Evolutionary conservation across 2,888 invertebrate species (phyloP).

Genomic region (Coronaproctus castanopsis): DNA sequence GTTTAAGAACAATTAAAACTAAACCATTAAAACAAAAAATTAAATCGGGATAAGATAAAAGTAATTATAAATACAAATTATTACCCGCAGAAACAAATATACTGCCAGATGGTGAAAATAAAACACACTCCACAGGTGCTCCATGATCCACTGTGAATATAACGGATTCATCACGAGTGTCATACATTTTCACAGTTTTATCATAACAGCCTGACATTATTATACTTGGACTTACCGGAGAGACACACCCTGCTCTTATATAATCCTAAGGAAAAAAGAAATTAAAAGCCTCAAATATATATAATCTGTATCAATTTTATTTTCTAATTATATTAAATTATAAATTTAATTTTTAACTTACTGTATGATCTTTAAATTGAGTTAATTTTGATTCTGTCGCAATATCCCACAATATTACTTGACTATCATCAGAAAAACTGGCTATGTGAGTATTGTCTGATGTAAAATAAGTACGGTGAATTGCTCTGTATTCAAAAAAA

Average conservation of each 20-base stretch:
- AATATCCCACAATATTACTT: constrained; percentile 76
- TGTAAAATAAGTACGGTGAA: constrained; percentile 65
- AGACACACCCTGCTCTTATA: constrained; percentile 61
- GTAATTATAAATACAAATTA: no score
- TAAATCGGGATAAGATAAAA: no score
- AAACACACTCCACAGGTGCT: constrained; percentile 67
- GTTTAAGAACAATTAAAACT: no score
- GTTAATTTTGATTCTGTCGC: constrained; percentile 38
- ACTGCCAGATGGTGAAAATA: constrained; percentile 74
- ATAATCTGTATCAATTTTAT: not conserved
- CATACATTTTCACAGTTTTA: constrained; percentile 67
- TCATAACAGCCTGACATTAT: constrained; percentile 78
- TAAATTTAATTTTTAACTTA: not conserved
- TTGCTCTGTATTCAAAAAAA: constrained; percentile 27
- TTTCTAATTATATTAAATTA: no score
- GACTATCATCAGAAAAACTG: constrained; percentile 81
- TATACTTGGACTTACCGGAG: constrained; percentile 51
- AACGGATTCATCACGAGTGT: constrained; percentile 47
- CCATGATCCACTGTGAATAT: constrained; percentile 64
- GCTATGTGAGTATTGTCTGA: constrained; percentile 54
- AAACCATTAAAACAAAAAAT: no score
- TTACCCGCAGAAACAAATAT: constrained; percentile 70
- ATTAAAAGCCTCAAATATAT: not conserved
- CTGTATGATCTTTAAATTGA: constrained; percentile 5
- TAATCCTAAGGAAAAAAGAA: constrained; percentile 38